A percentile compares a stretch with the other conserved stretches of the same genome.
Evolutionary conservation across 2,797 vertebrate species (phyloP).

Genomic region (Bufotes viridis): DNA sequence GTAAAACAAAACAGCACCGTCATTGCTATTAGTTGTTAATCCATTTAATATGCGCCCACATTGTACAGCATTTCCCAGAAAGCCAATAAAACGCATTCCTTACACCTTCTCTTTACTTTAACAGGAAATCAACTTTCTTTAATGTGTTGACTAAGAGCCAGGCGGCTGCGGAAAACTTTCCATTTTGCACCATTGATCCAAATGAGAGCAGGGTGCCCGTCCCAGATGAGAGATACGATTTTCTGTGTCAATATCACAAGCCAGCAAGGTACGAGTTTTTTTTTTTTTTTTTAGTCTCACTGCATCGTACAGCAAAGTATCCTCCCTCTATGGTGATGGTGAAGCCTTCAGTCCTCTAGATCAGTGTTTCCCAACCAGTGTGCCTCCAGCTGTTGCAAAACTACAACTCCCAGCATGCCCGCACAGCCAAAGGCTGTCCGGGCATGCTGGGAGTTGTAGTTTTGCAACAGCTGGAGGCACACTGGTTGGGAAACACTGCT

Average conservation of each 20-base stretch:
- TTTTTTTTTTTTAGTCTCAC: neutral
- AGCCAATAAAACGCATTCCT: slow-evolving; percentile 38
- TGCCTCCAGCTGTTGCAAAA: too few species aligned
- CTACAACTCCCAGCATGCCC: too few species aligned
- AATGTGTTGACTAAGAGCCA: slow-evolving; percentile 94
- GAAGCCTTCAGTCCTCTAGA: neutral
- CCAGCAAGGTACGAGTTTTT: slow-evolving; percentile 85
- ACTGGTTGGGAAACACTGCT: too few species aligned
- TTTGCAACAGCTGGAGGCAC: too few species aligned
- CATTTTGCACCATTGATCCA: slow-evolving; percentile 96
- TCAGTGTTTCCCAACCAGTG: too few species aligned
- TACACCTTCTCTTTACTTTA: slow-evolving; percentile 66
- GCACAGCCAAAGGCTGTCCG: too few species aligned
- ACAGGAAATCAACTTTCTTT: slow-evolving; percentile 95
- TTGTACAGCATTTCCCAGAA: slow-evolving; percentile 7
- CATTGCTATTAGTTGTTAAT: slow-evolving; percentile 26
- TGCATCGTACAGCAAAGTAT: too few species aligned
- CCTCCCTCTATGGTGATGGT: too few species aligned
- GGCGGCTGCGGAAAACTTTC: slow-evolving; percentile 91
- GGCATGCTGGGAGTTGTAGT: too few species aligned
- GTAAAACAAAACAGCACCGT: neutral
- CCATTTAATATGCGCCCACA: slow-evolving; percentile 14
- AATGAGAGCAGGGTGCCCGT: slow-evolving; percentile 96
- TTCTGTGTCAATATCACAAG: slow-evolving; percentile 90
- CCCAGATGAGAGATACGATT: slow-evolving; percentile 92